Evolutionary conservation across 1,140 invertebrate genomes (phyloP).

Genomic region (Octopus bimaculoides): DNA sequence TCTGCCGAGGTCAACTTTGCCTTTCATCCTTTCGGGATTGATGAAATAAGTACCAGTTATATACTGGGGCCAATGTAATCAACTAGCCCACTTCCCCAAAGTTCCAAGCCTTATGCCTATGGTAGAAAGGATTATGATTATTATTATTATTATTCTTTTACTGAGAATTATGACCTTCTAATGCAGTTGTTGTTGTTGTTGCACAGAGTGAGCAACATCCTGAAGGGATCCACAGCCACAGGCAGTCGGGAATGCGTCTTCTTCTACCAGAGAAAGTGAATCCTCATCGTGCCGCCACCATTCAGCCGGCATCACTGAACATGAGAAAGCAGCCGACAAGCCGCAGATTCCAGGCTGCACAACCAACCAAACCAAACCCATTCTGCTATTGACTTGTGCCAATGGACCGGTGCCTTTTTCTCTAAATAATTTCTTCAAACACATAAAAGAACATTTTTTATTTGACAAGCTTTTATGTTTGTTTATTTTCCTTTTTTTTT

Average conservation of each 20-base stretch:
- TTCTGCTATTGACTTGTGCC: not conserved
- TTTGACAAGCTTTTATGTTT: too few relatives aligned
- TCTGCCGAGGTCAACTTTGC: not conserved
- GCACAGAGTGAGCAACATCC: not conserved
- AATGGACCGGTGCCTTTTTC: not conserved
- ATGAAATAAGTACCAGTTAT: not conserved
- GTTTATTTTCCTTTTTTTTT: too few relatives aligned
- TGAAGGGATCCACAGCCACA: not conserved
- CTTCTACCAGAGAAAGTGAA: not conserved
- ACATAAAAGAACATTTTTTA: too few relatives aligned
- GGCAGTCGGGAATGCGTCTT: conserved; percentile 1
- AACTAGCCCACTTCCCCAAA: not conserved
- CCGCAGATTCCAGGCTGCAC: not conserved
- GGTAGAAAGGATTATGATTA: not conserved
- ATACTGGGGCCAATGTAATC: not conserved
- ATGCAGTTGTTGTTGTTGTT: not conserved
- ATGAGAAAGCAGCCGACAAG: not conserved
- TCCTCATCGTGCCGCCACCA: not conserved
- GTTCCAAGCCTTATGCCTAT: not conserved
- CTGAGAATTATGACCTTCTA: not conserved
- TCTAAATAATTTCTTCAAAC: too few relatives aligned
- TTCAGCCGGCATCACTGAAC: not conserved
- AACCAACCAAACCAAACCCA: not conserved
- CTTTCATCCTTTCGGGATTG: not conserved
- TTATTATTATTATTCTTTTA: not conserved